A percentile compares a stretch with the other conserved stretches of the same genome.
Conservation (phyloP, 1,140 invertebrate species). For the Drosophila fuyamai region DNA sequence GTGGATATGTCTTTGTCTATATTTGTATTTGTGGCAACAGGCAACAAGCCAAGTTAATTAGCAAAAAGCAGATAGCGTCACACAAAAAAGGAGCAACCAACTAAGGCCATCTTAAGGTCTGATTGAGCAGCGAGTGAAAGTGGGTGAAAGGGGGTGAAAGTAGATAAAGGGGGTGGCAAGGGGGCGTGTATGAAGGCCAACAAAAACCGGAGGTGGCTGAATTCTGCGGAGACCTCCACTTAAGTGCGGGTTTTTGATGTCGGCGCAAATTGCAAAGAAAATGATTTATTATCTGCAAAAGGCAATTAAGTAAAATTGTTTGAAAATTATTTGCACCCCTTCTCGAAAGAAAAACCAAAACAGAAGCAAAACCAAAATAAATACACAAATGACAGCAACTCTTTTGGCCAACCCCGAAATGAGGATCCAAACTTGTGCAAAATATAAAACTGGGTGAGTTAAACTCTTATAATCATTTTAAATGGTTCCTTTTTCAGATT, state of each 20-base stretch:
- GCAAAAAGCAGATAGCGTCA: constrained; percentile 79
- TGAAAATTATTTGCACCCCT: constrained; percentile 64
- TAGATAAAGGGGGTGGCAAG: neutral
- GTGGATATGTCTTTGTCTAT: constrained; percentile 19
- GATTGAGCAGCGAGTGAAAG: constrained; percentile 20
- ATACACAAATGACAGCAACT: constrained; percentile 29
- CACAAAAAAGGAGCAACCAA: constrained; percentile 74
- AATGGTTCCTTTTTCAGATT: constrained; percentile 4
- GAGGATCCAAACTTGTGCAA: neutral
- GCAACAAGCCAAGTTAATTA: constrained; percentile 77
- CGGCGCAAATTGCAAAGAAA: constrained; percentile 68
- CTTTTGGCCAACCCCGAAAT: neutral
- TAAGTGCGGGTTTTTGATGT: constrained; percentile 58
- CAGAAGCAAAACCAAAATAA: constrained; percentile 25
- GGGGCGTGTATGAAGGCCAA: neutral
- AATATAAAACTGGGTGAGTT: neutral
- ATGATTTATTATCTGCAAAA: constrained; percentile 79
- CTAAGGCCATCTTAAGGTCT: constrained; percentile 63
- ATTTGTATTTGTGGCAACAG: constrained; percentile 44
- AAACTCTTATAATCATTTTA: constrained; percentile 2
- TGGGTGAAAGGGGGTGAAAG: neutral
- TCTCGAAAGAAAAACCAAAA: constrained; percentile 1
- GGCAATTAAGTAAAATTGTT: constrained; percentile 78
- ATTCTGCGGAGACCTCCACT: constrained; percentile 40
- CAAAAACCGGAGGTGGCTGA: constrained; percentile 6